Evolutionary conservation across 23 tunicate genomes (phyloP).

Genomic region (Phallusia fumigata): DNA sequence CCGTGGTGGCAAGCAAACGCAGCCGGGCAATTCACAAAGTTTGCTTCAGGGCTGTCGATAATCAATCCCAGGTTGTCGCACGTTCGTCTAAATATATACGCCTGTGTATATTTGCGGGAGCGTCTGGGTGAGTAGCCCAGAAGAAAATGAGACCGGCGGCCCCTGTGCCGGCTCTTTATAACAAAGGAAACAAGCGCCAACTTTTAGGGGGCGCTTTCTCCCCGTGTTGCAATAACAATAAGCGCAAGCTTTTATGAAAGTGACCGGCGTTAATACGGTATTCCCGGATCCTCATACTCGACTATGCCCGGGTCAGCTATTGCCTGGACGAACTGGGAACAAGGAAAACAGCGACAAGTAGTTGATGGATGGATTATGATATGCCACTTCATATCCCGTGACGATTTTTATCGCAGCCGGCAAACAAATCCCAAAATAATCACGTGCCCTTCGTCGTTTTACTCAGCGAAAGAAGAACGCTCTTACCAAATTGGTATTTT

Average conservation of each 20-base stretch:
- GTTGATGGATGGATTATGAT: slow-evolving; percentile 7
- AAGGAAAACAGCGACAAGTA: slow-evolving; percentile 3
- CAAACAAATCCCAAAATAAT: background rate
- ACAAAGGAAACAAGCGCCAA: background rate
- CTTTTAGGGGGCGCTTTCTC: slow-evolving; percentile 2
- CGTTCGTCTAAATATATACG: too few species aligned
- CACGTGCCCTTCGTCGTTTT: background rate
- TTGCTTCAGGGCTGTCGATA: too few species aligned
- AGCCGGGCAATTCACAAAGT: too few species aligned
- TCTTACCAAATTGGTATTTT: too few species aligned
- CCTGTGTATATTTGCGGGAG: background rate
- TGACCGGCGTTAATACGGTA: too few species aligned
- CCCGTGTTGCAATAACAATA: background rate
- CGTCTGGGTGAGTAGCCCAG: slow-evolving; percentile 7
- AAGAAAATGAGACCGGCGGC: background rate
- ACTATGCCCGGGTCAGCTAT: background rate
- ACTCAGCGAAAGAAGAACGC: background rate
- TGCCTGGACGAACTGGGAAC: background rate
- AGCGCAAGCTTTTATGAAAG: background rate
- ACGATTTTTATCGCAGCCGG: background rate
- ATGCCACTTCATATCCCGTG: background rate
- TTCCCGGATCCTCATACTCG: too few species aligned
- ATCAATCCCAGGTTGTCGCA: too few species aligned
- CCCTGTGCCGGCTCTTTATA: background rate
- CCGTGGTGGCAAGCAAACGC: background rate